phyloP scores from a whole-genome alignment of 2,888 invertebrate genomes.

The Chouioia cunea region DNA sequence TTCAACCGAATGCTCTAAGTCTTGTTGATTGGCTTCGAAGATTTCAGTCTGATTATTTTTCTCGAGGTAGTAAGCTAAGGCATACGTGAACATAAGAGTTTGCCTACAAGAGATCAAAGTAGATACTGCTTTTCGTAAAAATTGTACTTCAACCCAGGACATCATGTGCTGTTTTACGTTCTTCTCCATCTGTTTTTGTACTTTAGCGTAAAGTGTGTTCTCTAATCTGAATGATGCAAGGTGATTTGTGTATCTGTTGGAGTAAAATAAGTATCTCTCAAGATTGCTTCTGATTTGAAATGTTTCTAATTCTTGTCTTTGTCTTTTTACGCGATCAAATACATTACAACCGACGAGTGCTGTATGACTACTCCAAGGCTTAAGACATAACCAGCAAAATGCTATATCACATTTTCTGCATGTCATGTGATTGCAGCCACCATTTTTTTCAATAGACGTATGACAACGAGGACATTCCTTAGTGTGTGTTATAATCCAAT shows the following conservation, averaged over 20 bases:
- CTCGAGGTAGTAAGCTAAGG: slow-evolving; percentile 74
- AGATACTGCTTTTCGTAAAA: slow-evolving; percentile 73
- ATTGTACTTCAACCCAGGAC: slow-evolving; percentile 68
- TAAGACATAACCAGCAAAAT: slow-evolving; percentile 72
- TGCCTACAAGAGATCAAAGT: slow-evolving; percentile 73
- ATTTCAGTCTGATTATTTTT: slow-evolving; percentile 74
- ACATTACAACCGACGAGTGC: background rate
- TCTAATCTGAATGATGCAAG: background rate
- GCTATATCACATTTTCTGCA: slow-evolving; percentile 70
- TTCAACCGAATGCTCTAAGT: slow-evolving; percentile 75
- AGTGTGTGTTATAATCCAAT: slow-evolving; percentile 76
- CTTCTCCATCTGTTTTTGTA: slow-evolving; percentile 52
- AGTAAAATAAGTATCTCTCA: slow-evolving; percentile 3
- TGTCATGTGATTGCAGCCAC: slow-evolving; percentile 77
- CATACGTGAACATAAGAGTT: slow-evolving; percentile 76
- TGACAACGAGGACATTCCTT: slow-evolving; percentile 76
- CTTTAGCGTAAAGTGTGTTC: background rate
- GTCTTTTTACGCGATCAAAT: background rate
- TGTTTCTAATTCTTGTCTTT: too few species aligned
- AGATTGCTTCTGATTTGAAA: background rate
- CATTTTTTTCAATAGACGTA: slow-evolving; percentile 70
- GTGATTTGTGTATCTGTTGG: slow-evolving; percentile 2
- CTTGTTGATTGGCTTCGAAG: slow-evolving; percentile 75
- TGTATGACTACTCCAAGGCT: slow-evolving; percentile 78
- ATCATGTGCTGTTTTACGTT: background rate